These are phyloP conservation scores for Plecturocebus donacophilus DNA, from an alignment of 2,113 vertebrate species.

Conservation along the genomic window DNA sequence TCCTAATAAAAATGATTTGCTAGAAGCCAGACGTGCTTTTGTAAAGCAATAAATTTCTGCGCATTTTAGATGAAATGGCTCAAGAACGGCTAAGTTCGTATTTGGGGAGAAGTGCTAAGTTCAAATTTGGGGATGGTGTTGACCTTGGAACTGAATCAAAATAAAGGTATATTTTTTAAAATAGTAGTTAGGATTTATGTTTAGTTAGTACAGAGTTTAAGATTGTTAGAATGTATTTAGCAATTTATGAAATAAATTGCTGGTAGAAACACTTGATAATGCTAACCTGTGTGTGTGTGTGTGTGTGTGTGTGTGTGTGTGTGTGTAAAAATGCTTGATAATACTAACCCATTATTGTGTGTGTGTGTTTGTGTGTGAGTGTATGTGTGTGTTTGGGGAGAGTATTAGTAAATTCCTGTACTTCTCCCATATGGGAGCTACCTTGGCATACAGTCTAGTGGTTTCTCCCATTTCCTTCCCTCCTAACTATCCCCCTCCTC, in stretches of 20 bases:
- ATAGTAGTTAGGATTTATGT: background rate
- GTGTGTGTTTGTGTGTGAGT: background rate
- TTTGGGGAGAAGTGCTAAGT: background rate
- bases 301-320: background rate
- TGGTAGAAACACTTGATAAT: background rate
- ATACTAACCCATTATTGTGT: rapidly evolving
- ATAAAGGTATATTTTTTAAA: background rate
- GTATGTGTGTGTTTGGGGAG: background rate
- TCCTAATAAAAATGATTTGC: background rate
- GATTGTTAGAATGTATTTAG: background rate
- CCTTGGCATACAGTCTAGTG: background rate
- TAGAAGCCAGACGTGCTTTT: background rate
- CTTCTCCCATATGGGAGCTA: background rate
- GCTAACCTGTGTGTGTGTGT: no score
- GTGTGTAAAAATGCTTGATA: background rate
- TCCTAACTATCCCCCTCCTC: background rate
- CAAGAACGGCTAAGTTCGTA: background rate
- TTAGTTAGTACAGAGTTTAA: background rate
- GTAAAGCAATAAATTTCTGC: background rate
- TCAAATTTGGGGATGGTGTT: background rate
- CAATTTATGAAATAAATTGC: background rate
- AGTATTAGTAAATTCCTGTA: background rate
- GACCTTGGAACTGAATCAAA: background rate
- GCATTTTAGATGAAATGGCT: background rate
- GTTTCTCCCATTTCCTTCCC: background rate